Percentiles rank a stretch among this genome's conserved stretches.
phyloP scores from a whole-genome alignment of 2,888 invertebrate genomes.

The Coleophora flavipennella region DNA sequence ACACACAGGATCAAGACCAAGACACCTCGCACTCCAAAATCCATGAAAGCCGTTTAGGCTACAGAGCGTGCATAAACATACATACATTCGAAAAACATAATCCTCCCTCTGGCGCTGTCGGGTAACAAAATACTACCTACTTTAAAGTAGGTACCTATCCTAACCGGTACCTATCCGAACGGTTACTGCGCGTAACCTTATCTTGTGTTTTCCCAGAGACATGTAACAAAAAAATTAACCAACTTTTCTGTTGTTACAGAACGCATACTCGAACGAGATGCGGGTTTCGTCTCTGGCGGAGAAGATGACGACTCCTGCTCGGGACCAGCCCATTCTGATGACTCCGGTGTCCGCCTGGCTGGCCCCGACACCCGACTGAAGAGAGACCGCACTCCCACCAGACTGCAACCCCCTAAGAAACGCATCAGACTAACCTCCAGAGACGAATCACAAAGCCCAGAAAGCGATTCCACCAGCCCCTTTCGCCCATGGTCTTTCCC shows the following conservation, averaged over 20 bases:
- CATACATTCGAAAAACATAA: too few relatives aligned
- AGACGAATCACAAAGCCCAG: constrained; percentile 50
- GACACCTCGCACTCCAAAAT: too few relatives aligned
- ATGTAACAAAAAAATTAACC: neutral
- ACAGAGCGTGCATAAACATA: too few relatives aligned
- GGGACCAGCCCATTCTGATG: constrained; percentile 66
- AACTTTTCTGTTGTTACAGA: constrained; percentile 59
- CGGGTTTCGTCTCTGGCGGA: constrained; percentile 82
- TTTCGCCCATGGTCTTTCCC: constrained; percentile 79
- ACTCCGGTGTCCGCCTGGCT: constrained; percentile 62
- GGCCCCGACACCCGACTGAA: constrained; percentile 69
- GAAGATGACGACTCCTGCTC: constrained; percentile 78
- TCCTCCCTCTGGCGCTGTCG: too few relatives aligned
- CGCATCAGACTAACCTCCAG: constrained; percentile 71
- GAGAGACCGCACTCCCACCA: constrained; percentile 55
- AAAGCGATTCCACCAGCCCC: constrained; percentile 55
- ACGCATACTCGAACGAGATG: constrained; percentile 74
- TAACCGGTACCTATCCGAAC: too few relatives aligned
- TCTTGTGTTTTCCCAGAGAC: too few relatives aligned
- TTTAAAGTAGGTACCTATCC: too few relatives aligned
- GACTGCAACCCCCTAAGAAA: constrained; percentile 78
- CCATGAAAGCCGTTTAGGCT: too few relatives aligned
- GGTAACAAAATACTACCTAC: too few relatives aligned
- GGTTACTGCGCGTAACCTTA: too few relatives aligned
- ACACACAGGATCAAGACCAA: too few relatives aligned